Evolutionary conservation across 2,888 invertebrate species (phyloP).

Genomic region (Sicus ferrugineus): DNA sequence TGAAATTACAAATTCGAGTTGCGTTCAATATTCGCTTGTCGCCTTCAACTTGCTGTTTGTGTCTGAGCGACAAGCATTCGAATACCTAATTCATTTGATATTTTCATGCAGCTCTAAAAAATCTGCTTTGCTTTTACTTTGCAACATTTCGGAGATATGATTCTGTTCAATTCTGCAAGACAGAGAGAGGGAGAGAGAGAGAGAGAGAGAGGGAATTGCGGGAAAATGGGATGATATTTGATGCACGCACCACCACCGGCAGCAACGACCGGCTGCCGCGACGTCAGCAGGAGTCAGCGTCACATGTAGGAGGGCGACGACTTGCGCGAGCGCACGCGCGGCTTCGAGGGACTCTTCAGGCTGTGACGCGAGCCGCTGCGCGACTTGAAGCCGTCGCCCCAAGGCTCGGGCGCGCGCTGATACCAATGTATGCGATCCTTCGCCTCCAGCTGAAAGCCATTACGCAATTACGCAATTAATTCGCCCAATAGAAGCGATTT

Average conservation of each 20-base stretch:
- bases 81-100: background rate
- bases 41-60: no score
- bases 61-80: background rate
- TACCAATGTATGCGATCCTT: constrained; percentile 61
- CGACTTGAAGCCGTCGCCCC: constrained; percentile 55
- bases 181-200: background rate
- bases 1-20: constrained; percentile 26
- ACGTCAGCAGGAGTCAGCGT: constrained; percentile 46
- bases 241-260: background rate
- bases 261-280: background rate
- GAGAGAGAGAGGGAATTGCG: background rate
- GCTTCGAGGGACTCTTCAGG: constrained; percentile 58
- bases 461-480: background rate
- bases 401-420: constrained; percentile 60
- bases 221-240: background rate
- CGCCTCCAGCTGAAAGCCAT: constrained; percentile 53
- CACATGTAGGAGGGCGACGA: constrained; percentile 61
- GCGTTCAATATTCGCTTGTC: background rate
- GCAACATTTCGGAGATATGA: constrained; percentile 10
- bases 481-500: background rate
- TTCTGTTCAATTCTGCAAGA: background rate
- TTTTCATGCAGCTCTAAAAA: background rate
- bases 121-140: background rate
- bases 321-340: constrained; percentile 57
- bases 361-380: constrained; percentile 55